Base-by-base conservation (phyloP, 2,888 invertebrate genomes). In the Hecatera dysodea region DNA sequence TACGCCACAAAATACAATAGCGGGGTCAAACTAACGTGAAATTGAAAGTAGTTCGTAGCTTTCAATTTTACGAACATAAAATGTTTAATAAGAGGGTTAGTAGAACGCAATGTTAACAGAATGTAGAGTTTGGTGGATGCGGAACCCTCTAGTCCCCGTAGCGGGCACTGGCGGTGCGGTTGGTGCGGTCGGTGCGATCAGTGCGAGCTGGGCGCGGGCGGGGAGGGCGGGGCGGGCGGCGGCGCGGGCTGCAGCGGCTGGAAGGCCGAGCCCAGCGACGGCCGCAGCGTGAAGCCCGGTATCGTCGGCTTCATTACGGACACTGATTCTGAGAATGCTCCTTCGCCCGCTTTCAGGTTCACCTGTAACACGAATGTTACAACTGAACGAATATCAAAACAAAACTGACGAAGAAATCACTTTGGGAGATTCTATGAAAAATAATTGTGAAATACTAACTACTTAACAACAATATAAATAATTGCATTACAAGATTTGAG, bases 251-350 rank as follows among this genome's bases (percentile, higher is more conserved):
- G 97, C 86, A 97, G 96, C 87, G 98, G 97, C 93, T 98, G 97
- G 96, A 98, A 98, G 87, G 98, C 98, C 62, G 98, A 98, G 84
- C 98, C 97, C 82, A 97, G 96, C 89, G 98, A 98, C 71, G 98
- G 98, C 88, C 97, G 97, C 93, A 98, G 96, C 88, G 98, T 97
- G 95, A 98, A 98, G 82, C 97, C 97, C 33, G 92, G 90, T 88
- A 96, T 96, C 81, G 97, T 96, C 65, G 97, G 98, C 92, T 97
- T 97, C 91, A 96, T 91, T 73, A 91, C 87, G 63, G 93, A 90
- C 84, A 93, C 83, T 73, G 93, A 75, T 86, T 96, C 94, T 64
- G 92, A 76, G 85, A 88, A 92, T 56, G 93, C 86, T 67, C 95
- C 93, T 77, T 95, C 94, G 79, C 95, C 94, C 1, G 95, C 93